A percentile compares a stretch with the other conserved stretches of the same genome.
Evolutionary conservation across 2,888 invertebrate species (phyloP).

Genomic region (Spisula solida): DNA sequence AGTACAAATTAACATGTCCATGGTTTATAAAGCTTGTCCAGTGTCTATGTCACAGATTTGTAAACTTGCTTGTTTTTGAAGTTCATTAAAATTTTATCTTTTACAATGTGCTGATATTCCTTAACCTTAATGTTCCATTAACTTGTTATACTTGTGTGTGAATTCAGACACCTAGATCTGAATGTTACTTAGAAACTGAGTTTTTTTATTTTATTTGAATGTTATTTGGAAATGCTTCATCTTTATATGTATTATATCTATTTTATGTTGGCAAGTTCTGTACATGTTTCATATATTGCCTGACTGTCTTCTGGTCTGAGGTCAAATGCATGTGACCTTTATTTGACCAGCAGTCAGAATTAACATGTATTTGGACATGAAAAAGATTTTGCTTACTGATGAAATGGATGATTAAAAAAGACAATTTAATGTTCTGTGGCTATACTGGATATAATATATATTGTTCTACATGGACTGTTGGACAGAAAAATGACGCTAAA

Average conservation of each 20-base stretch:
- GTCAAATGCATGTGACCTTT: constrained; percentile 20
- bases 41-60: constrained; percentile 38
- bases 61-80: background rate
- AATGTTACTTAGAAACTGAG: background rate
- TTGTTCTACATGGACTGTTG: constrained; percentile 36
- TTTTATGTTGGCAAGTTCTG: background rate
- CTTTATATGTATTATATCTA: background rate
- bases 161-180: background rate
- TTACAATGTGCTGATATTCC: too few relatives aligned
- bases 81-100: background rate
- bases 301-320: constrained; percentile 28
- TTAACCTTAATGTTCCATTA: too few relatives aligned
- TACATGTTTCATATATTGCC: background rate
- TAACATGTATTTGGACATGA: background rate
- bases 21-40: constrained; percentile 35
- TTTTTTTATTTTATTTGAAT: background rate
- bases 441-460: constrained; percentile 48
- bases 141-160: background rate
- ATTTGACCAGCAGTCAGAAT: background rate
- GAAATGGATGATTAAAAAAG: background rate
- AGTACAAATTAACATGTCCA: constrained; percentile 20
- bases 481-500: constrained; percentile 32
- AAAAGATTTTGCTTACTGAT: background rate
- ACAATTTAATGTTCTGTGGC: constrained; percentile 47
- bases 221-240: background rate